Evolutionary conservation across 2,113 vertebrate species (phyloP), one percentile per base, ranked within the genome.

Genomic region (Eclectus roratus): DNA sequence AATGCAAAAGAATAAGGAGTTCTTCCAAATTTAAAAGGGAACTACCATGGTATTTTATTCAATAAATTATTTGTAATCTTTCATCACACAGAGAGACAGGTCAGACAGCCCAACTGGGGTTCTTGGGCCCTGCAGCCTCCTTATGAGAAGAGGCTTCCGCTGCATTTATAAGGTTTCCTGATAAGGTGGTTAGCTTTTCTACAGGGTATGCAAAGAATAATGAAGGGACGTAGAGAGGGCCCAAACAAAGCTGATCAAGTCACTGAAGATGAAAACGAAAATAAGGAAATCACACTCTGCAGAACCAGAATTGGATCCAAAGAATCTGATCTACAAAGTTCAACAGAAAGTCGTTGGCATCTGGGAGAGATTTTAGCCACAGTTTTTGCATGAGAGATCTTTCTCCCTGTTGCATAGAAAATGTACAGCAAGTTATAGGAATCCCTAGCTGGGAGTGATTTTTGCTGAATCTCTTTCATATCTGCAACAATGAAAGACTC

Each of bases 31-130:
- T 63, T 80, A 80, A 49, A 17, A 33, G 13, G 23, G 18, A 58
- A 7, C 3, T 27, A 66, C 10, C 13, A 8, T 4, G 1, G 9
- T 25, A 24, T 76, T 92, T 82, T 46, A n/a, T 19, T 52, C 14
- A 80, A 56, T 8, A 58, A 41, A 52, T 52, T 60, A 4, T 31
- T 50, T 37, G 25, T n/a, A 63, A 10, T 4, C 11, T 27, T 3
- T 5, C 17, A 29, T 8, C 20, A 70, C 17, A 4, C 2, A 44
- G 50, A 39, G 8, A 17, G 28, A 74, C 4, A n/a, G 44, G 6
- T 64, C 58, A n/a, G 13, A 24, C 5, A 60, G 11, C 7, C 16
- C 0, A 1, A 4, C 14, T 43, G 9, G n/a, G 29, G 2, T 76
- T 14, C 27, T 35, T 44, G 20, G 37, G 8, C 2, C 16, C 37